Conservation (phyloP, 2,113 vertebrate species). For the Plecturocebus donacophilus region DNA sequence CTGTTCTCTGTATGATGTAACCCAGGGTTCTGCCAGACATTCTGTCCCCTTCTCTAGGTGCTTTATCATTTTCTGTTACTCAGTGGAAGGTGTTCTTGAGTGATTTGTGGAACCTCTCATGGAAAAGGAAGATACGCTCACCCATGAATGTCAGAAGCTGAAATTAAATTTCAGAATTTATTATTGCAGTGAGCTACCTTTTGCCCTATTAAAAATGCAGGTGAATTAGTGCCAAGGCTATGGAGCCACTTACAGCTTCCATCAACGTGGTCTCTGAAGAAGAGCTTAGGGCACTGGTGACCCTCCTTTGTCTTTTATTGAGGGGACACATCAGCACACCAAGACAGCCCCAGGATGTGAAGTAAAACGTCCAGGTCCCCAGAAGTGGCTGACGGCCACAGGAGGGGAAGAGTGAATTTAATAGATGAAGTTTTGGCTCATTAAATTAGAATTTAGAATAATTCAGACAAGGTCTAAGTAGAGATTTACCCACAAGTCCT, state of each 20-base stretch:
- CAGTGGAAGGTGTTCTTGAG: neutral
- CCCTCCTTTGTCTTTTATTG: neutral
- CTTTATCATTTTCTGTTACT: conserved; percentile 1
- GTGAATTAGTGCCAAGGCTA: conserved; percentile 12
- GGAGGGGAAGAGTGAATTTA: neutral
- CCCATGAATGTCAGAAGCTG: conserved; percentile 62
- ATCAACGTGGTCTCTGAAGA: neutral
- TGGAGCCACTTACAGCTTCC: neutral
- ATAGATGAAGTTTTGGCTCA: neutral
- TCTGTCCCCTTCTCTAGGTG: neutral
- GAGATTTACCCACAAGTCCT: neutral
- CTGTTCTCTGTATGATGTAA: neutral
- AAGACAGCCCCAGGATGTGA: fast-evolving
- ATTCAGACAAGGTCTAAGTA: neutral
- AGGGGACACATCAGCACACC: neutral
- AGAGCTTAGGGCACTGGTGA: neutral
- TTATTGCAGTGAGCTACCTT: conserved; percentile 39
- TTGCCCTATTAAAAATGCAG: conserved; percentile 55
- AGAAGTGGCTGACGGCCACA: neutral
- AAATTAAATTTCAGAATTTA: conserved; percentile 76
- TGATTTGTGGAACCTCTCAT: conserved; percentile 70
- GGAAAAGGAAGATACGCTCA: conserved; percentile 61
- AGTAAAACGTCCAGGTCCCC: neutral
- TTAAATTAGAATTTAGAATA: neutral
- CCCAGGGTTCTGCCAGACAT: neutral